Base-by-base conservation (phyloP, 2,797 vertebrate genomes). In the Gymnoscopelus microlampas region DNA sequence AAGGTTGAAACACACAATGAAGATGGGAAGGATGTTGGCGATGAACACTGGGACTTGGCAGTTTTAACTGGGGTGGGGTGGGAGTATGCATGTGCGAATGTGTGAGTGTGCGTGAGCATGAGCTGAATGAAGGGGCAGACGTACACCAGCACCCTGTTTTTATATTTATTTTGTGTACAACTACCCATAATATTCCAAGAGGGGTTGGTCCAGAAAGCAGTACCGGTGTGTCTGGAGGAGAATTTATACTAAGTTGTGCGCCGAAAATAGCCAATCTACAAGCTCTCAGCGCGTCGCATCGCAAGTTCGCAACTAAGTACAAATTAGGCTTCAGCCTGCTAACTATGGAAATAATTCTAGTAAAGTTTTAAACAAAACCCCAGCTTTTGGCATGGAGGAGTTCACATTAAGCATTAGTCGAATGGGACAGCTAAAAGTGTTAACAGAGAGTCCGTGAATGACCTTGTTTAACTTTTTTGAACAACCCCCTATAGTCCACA, bases 81-180 rank as follows among this genome's bases (percentile, higher is more conserved):
- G 75, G 75, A 77, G 74, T 58, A 8, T 62, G 61, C 71, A 32
- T 73, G 74, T 80, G 76, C 73, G 14, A 78, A 72, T 82, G 62
- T 83, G 80, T 80, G 48, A 80, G 70, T 74, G 49, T 74, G 48
- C 77, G 68, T 70, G 73, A 79, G 62, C 54, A 69, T 14, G 68
- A 78, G 60, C 3, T 13, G 61, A 71, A 68, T 2, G 29, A 64
- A 7, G 70, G 82, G 87, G 87, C 79, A 85, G 71, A 75, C 75
- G 78, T 82, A 81, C 88, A 93, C 89, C 91, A 92, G 91, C 92
- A 88, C 81, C 81, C 86, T 60, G n/a, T 78, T 79, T 88, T 85
- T 86, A 79, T 94, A 92, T 91, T 90, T 91, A 87, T 90, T 71
- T 70, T 89, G 73, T 82, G 75, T 87, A 73, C 51, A 78, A 86